phyloP scores from a whole-genome alignment of 2,888 invertebrate genomes.

The Stenichneumon culpator region DNA sequence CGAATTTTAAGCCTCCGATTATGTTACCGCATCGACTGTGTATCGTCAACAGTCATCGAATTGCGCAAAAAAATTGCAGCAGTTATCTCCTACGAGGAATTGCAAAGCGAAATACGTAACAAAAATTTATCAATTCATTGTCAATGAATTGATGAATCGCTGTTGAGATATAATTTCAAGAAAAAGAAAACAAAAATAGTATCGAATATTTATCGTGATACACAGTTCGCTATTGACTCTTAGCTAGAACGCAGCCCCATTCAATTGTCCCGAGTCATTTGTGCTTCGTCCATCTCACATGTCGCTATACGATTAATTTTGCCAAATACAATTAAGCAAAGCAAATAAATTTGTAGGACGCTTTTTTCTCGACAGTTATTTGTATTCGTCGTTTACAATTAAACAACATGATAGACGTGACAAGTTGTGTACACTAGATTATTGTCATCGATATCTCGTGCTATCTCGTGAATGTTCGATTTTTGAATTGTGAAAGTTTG shows the following conservation, averaged over 20 bases:
- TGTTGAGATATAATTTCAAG: not conserved
- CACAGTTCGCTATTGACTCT: constrained; percentile 54
- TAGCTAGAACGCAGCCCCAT: constrained; percentile 61
- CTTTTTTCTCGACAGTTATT: constrained; percentile 59
- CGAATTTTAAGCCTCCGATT: constrained; percentile 32
- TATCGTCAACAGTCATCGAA: constrained; percentile 31
- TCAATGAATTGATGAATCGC: constrained; percentile 6
- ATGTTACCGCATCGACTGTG: constrained; percentile 54
- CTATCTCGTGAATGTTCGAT: constrained; percentile 68
- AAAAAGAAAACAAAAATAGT: not conserved
- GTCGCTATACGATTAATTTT: constrained; percentile 55
- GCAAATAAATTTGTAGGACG: constrained; percentile 47
- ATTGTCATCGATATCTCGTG: constrained; percentile 72
- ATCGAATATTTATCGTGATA: constrained; percentile 42
- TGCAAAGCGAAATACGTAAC: not conserved
- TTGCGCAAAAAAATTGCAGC: constrained; percentile 41
- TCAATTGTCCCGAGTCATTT: constrained; percentile 55
- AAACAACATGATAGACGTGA: constrained; percentile 61
- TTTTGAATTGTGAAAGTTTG: constrained; percentile 67
- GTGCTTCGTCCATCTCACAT: constrained; percentile 65
- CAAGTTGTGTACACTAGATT: constrained; percentile 71
- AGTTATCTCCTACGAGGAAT: not conserved
- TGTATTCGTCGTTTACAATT: constrained; percentile 51
- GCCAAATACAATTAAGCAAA: constrained; percentile 61
- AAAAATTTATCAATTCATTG: not conserved